These are phyloP conservation scores for Channa argus DNA, from an alignment of 2,113 vertebrate species.

Conservation along the genomic window DNA sequence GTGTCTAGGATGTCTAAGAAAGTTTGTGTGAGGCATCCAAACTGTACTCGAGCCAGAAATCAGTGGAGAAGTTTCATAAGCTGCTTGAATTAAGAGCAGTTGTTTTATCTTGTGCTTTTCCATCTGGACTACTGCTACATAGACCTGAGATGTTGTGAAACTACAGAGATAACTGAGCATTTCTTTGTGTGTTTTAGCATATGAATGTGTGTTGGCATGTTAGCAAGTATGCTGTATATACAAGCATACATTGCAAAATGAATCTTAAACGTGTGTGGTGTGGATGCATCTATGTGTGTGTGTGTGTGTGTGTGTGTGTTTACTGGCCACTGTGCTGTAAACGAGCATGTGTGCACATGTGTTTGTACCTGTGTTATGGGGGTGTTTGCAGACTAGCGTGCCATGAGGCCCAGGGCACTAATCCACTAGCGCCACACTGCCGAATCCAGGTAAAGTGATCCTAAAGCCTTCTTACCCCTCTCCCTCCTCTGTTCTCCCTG, in stretches of 20 bases:
- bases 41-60: constrained; percentile 65
- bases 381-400: constrained; percentile 81
- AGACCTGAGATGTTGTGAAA: constrained; percentile 30
- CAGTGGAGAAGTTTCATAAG: constrained; percentile 62
- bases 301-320: constrained; percentile 25
- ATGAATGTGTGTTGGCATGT: constrained; percentile 1
- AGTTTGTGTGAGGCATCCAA: constrained; percentile 68
- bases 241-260: not conserved
- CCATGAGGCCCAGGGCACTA: constrained; percentile 78
- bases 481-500: constrained; percentile 75
- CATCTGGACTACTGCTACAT: constrained; percentile 11
- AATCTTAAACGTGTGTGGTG: no score
- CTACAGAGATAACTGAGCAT: constrained; percentile 20
- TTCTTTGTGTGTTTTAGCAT: not conserved
- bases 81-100: constrained; percentile 58
- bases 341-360: constrained; percentile 42
- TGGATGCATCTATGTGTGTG: no score
- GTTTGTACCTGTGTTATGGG: constrained; percentile 70
- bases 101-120: constrained; percentile 59
- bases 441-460: constrained; percentile 87
- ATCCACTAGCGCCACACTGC: constrained; percentile 83
- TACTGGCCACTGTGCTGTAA: constrained; percentile 53
- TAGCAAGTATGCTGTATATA: not conserved
- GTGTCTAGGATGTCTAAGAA: constrained; percentile 71
- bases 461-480: constrained; percentile 81